Conservation (phyloP, 2,113 vertebrate genomes). For the Lichenostomus cassidix region DNA sequence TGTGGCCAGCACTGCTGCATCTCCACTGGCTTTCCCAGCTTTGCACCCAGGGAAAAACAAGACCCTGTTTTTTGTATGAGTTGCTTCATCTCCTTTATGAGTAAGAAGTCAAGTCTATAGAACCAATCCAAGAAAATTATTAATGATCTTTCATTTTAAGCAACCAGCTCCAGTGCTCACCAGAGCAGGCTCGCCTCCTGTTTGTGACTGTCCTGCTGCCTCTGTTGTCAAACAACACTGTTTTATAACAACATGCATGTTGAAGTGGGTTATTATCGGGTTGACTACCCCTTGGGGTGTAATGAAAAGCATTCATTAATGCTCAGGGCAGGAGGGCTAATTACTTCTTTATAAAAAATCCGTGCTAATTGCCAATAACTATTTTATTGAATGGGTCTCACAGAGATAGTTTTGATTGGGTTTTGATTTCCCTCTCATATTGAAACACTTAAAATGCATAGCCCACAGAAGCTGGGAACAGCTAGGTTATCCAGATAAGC, state of each 20-base stretch:
- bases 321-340: conserved; percentile 72
- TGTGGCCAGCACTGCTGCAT: not conserved
- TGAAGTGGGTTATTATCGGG: conserved; percentile 64
- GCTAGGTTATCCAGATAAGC: not conserved
- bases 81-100: not conserved
- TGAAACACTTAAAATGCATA: not conserved
- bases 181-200: not conserved
- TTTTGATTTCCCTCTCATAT: conserved; percentile 55
- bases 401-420: conserved; percentile 8
- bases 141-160: conserved; percentile 16
- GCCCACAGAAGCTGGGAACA: conserved; percentile 2
- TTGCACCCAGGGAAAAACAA: not conserved
- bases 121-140: conserved; percentile 37
- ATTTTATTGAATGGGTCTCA: conserved; percentile 65
- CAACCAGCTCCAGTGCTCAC: conserved; percentile 7
- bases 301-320: conserved; percentile 75
- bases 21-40: not conserved
- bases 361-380: conserved; percentile 70
- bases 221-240: conserved; percentile 49
- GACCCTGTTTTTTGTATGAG: not conserved
- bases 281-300: conserved; percentile 65
- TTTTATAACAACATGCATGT: conserved; percentile 65
- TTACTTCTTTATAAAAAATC: conserved; percentile 61
- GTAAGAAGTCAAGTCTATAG: not conserved
- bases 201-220: conserved; percentile 55